Base-by-base conservation (phyloP, 2,888 invertebrate species). In the Gymnoscelis rufifasciata region DNA sequence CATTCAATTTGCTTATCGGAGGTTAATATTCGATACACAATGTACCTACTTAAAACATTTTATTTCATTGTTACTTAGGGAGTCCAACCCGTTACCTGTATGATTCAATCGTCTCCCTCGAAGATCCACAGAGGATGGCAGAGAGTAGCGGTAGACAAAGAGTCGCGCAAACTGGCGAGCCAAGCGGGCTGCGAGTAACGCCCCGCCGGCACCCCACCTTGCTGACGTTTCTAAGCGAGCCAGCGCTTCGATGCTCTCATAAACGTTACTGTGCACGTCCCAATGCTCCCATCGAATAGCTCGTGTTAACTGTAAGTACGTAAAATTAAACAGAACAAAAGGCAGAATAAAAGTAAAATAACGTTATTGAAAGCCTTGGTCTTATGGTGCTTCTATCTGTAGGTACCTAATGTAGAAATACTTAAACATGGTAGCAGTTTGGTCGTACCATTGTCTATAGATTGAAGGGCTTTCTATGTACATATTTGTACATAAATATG, bases 211-310 rank as follows among this genome's bases (percentile, higher is more conserved):
- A 45, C 89, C 78, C 81, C 83, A 86, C 63, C 87, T 89, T 0
- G 90, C 87, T 45, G 92, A 90, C 12, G 90, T 89, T 66, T 91
- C 90, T 56, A 92, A 83, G 60, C 86, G 74, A 50, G 87, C 87
- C 26, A 91, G 59, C 27, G 80, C 79, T 52, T 90, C 87, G 8
- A 90, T 60, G 6, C 88, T 68, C 31, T 74, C 64, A 29, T 75
- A 56, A 10, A 72, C 77, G 19, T 77, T 71, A 35, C 37, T 55
- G 44, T 70, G 71, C 3, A 74, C 60, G 28, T 78, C 80, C 62
- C 89, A 79, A 61, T 90, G 92, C 64, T 90, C 89, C 91, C 91
- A 92, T 52, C 81, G 84, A 15, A 92, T 74, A 14, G 90, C 78
- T 57, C 90, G 88, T 26, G 63, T 58, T 15, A 87, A 51, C 86